Percentiles rank a stretch among this genome's conserved stretches.
These are phyloP conservation scores for Anthrax anthrax DNA, from an alignment of 2,888 invertebrate genomes.

Conservation along the genomic window DNA sequence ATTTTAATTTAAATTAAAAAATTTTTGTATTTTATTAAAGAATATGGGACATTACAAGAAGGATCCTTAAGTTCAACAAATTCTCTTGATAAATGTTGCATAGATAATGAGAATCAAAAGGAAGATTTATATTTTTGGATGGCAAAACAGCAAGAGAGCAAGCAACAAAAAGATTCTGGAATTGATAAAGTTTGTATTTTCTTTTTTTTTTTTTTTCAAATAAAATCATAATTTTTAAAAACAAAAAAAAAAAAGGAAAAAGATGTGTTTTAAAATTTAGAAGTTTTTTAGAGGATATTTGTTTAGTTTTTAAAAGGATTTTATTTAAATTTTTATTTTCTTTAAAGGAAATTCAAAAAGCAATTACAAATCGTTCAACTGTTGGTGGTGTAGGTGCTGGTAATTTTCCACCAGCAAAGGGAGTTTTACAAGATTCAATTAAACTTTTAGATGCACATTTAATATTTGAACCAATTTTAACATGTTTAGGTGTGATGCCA, in stretches of 20 bases:
- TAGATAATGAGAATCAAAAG: slow-evolving; percentile 41
- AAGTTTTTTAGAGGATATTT: no score
- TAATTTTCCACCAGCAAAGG: slow-evolving; percentile 31
- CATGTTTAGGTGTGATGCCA: slow-evolving; percentile 80
- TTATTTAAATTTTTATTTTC: slow-evolving; percentile 8
- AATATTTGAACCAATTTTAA: slow-evolving; percentile 82
- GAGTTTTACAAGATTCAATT: slow-evolving; percentile 66
- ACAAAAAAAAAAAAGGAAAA: slow-evolving; percentile 21
- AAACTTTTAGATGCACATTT: slow-evolving; percentile 82
- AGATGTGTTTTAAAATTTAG: no score
- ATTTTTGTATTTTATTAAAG: slow-evolving; percentile 32
- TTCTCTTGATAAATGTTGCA: slow-evolving; percentile 31
- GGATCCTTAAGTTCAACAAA: slow-evolving; percentile 50
- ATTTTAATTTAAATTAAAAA: neutral
- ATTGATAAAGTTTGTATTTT: slow-evolving; percentile 3
- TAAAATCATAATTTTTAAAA: slow-evolving; percentile 29
- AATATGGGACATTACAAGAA: slow-evolving; percentile 61
- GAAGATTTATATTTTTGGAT: slow-evolving; percentile 94
- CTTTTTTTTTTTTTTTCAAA: slow-evolving; percentile 24
- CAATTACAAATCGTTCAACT: slow-evolving; percentile 35
- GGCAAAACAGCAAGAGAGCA: slow-evolving; percentile 66
- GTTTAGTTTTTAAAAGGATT: neutral
- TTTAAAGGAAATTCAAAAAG: slow-evolving; percentile 38
- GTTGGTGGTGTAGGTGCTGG: neutral
- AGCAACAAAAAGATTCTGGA: slow-evolving; percentile 23